These are phyloP conservation scores for Phalloptychus januarius DNA, from an alignment of 2,797 vertebrate species.

Conservation along the genomic window DNA sequence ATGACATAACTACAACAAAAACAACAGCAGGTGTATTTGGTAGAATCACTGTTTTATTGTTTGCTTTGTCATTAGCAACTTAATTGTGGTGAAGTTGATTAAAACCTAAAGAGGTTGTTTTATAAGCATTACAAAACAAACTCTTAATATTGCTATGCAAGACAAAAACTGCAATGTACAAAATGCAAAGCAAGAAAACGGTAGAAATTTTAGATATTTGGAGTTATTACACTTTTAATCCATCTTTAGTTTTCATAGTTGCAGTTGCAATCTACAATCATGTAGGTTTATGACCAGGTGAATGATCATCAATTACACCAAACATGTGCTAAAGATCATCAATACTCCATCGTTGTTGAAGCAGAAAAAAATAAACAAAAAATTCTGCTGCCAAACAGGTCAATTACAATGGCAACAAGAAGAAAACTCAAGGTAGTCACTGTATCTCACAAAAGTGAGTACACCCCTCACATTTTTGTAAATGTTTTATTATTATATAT, in stretches of 20 bases:
- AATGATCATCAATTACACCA: not conserved
- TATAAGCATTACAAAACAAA: not conserved
- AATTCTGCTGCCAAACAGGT: not conserved
- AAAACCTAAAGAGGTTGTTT: not conserved
- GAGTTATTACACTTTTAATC: not conserved
- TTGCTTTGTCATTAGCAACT: not conserved
- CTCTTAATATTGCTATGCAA: not conserved
- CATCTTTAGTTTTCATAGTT: not conserved
- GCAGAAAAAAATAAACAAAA: not conserved
- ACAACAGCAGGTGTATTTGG: not conserved
- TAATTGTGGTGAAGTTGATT: not conserved
- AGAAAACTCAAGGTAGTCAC: not conserved
- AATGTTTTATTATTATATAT: not conserved
- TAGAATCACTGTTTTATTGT: not conserved
- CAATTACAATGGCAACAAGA: conserved; percentile 3
- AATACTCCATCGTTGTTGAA: not conserved
- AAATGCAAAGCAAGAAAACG: not conserved
- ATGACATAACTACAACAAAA: not conserved
- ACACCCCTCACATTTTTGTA: not conserved
- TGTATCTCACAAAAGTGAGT: not conserved
- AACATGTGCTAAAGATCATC: not conserved
- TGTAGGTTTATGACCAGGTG: not conserved
- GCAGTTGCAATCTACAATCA: not conserved
- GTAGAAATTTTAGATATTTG: not conserved
- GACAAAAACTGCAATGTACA: no score